Percentiles rank a stretch among this genome's conserved stretches.
Evolutionary conservation across 2,797 vertebrate species (phyloP).

Genomic region (Arctocebus calabarensis): DNA sequence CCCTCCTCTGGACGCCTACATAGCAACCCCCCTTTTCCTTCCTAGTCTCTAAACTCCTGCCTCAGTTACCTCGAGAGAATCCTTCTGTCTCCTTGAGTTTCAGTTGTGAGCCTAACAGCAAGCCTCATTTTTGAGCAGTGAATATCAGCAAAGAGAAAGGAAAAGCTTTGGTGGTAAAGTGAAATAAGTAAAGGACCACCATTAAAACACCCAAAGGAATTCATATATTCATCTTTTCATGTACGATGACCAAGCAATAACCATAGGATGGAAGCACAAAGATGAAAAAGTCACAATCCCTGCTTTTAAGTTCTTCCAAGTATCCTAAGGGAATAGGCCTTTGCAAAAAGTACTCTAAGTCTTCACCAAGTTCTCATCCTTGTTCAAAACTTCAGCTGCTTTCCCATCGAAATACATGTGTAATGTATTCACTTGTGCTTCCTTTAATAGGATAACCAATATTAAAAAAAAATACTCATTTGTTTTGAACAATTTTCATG

Average conservation of each 20-base stretch:
- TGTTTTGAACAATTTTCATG: slow-evolving; percentile 37
- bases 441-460: neutral
- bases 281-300: neutral
- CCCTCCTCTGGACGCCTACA: slow-evolving; percentile 17
- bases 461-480: neutral
- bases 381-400: neutral
- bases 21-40: neutral
- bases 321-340: neutral
- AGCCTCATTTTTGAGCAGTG: neutral
- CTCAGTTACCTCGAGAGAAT: neutral
- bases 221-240: neutral
- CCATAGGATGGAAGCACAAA: neutral
- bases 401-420: slow-evolving; percentile 50
- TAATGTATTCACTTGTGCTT: slow-evolving; percentile 3
- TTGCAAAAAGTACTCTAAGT: neutral
- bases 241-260: neutral
- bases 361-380: slow-evolving; percentile 17
- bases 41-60: neutral
- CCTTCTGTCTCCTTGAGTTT: neutral
- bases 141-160: neutral
- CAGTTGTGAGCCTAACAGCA: slow-evolving; percentile 26
- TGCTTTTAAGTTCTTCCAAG: neutral
- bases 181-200: slow-evolving; percentile 15
- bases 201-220: neutral
- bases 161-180: neutral